Percentiles rank a stretch among this genome's conserved stretches.
phyloP scores from a whole-genome alignment of 2,113 vertebrate species.

The Oncorhynchus masou region DNA sequence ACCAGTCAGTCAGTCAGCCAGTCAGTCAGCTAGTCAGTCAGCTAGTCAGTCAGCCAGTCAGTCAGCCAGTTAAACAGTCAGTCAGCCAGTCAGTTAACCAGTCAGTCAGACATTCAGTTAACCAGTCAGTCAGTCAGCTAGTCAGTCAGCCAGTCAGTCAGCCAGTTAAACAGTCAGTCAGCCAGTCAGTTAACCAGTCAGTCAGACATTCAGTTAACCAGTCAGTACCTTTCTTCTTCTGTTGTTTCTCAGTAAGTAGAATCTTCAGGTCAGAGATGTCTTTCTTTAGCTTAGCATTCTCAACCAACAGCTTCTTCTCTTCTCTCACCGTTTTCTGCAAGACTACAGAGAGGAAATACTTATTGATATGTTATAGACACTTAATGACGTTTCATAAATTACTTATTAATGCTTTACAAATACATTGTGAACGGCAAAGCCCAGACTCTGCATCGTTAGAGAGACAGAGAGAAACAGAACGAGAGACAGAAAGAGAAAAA shows the following conservation, averaged over 20 bases:
- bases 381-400: neutral
- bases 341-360: slow-evolving; percentile 67
- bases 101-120: too few relatives aligned
- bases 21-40: accelerated
- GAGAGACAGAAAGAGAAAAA: neutral
- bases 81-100: too few relatives aligned
- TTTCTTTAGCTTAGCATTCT: slow-evolving; percentile 93
- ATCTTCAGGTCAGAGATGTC: slow-evolving; percentile 87
- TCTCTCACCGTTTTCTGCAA: slow-evolving; percentile 89
- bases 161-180: too few relatives aligned
- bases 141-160: too few relatives aligned
- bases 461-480: neutral
- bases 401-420: neutral
- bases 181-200: too few relatives aligned
- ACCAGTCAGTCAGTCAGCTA: too few relatives aligned
- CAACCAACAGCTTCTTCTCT: slow-evolving; percentile 94
- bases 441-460: neutral
- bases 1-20: too few relatives aligned
- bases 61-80: too few relatives aligned
- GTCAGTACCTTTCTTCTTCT: slow-evolving; percentile 76
- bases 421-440: slow-evolving; percentile 21
- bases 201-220: too few relatives aligned
- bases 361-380: neutral
- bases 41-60: accelerated
- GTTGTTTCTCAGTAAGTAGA: slow-evolving; percentile 86